phyloP scores from a whole-genome alignment of 1,140 invertebrate species.

The Drosophila sulfurigaster region DNA sequence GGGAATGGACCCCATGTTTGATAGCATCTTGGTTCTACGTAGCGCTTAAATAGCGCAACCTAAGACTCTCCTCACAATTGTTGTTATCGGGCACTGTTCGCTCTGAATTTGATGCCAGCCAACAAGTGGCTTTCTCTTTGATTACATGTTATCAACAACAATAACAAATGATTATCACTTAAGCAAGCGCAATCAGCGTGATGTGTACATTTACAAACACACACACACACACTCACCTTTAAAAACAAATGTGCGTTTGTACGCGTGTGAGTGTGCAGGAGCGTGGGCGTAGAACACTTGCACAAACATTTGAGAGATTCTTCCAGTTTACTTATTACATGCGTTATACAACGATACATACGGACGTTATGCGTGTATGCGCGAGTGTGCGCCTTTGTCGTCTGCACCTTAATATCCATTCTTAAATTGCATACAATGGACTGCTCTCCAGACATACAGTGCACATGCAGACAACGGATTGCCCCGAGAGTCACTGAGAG shows the following conservation, averaged over 20 bases:
- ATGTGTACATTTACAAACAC: constrained; percentile 1
- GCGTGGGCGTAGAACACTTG: constrained; percentile 19
- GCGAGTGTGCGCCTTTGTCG: neutral
- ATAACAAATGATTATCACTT: constrained; percentile 42
- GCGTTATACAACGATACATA: neutral
- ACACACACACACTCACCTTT: neutral
- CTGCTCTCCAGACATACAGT: constrained; percentile 3
- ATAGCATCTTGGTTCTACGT: constrained; percentile 12
- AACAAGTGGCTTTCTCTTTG: constrained; percentile 43
- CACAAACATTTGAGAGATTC: constrained; percentile 21
- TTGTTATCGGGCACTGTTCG: constrained; percentile 19
- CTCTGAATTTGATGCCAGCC: constrained; percentile 6
- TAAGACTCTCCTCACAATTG: neutral
- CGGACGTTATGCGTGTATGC: neutral
- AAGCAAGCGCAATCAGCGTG: constrained; percentile 31
- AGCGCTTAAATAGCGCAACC: neutral
- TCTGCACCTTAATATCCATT: constrained; percentile 32
- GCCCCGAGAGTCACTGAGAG: constrained; percentile 2
- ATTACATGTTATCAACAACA: constrained; percentile 45
- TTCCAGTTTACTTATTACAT: constrained; percentile 18
- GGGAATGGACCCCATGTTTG: neutral
- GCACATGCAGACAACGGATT: constrained; percentile 7
- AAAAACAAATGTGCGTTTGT: neutral
- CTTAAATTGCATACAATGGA: constrained; percentile 39
- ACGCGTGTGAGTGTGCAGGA: neutral